phyloP scores from a whole-genome alignment of 2,888 invertebrate species.

The Choristoneura rosaceana region DNA sequence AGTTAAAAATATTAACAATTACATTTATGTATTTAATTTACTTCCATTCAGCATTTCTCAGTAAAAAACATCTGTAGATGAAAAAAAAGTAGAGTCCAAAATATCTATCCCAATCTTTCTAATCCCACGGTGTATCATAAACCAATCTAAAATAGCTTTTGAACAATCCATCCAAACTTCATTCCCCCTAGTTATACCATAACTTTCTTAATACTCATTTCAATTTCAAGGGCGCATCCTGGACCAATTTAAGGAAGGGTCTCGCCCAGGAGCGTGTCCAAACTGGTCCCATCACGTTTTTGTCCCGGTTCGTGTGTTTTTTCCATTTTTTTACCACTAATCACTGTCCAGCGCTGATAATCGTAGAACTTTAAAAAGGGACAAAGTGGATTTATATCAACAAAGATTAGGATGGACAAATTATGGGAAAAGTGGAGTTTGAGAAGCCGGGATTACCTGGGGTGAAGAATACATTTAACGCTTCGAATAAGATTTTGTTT shows the following conservation, averaged over 20 bases:
- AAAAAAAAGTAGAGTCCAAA: neutral
- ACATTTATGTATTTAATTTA: neutral
- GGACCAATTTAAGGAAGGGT: constrained; percentile 45
- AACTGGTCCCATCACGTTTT: constrained; percentile 49
- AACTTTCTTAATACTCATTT: constrained; percentile 24
- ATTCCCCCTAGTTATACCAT: neutral
- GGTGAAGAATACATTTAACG: neutral
- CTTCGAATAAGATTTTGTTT: no score
- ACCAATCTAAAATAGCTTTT: neutral
- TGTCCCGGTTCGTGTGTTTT: constrained; percentile 42
- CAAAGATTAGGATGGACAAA: constrained; percentile 38
- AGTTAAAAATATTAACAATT: no score
- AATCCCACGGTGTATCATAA: constrained; percentile 6
- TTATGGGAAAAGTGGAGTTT: constrained; percentile 30
- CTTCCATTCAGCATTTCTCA: neutral
- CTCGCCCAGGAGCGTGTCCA: constrained; percentile 48
- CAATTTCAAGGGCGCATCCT: constrained; percentile 43
- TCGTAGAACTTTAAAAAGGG: constrained; percentile 40
- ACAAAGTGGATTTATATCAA: constrained; percentile 41
- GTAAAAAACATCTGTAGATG: neutral
- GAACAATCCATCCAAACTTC: neutral
- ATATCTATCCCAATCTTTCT: neutral
- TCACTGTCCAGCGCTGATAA: constrained; percentile 46
- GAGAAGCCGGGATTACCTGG: constrained; percentile 16
- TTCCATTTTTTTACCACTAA: constrained; percentile 50